Conservation (phyloP, 1,140 invertebrate species). For the Eciton burchellii region DNA sequence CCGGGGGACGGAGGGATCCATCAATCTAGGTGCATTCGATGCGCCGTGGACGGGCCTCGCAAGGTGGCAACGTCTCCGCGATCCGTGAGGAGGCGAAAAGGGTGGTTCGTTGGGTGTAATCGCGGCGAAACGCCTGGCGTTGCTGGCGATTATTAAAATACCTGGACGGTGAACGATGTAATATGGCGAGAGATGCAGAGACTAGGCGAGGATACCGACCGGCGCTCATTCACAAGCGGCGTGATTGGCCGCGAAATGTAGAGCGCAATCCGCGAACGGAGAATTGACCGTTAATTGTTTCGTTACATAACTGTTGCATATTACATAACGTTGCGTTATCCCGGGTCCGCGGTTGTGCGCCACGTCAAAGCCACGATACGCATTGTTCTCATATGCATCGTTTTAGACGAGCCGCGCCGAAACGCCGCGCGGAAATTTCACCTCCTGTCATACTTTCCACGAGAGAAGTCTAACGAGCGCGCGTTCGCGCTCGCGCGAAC, state of each 20-base stretch:
- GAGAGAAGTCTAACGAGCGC: conserved; percentile 52
- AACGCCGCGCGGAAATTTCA: conserved; percentile 55
- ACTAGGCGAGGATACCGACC: conserved; percentile 23
- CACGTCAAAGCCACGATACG: conserved; percentile 53
- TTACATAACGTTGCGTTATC: conserved; percentile 34
- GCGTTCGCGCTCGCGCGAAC: too few species aligned
- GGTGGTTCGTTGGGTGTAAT: conserved; percentile 1
- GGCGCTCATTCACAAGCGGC: conserved; percentile 28
- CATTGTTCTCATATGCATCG: conserved; percentile 61
- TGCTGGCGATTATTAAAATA: too few species aligned
- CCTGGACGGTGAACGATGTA: conserved; percentile 15
- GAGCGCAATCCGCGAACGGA: conserved; percentile 35
- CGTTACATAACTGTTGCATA: conserved; percentile 62
- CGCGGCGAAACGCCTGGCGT: not conserved
- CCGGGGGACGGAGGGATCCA: conserved; percentile 29
- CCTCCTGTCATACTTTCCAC: conserved; percentile 58
- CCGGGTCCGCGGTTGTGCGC: conserved; percentile 43
- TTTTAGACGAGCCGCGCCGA: conserved; percentile 51
- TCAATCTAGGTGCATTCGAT: conserved; percentile 45
- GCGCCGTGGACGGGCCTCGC: not conserved
- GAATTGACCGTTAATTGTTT: conserved; percentile 61
- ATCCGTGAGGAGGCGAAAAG: conserved; percentile 11
- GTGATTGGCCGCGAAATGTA: conserved; percentile 9
- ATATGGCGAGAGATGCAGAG: conserved; percentile 16
- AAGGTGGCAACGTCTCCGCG: conserved; percentile 2